A percentile compares a stretch with the other conserved stretches of the same genome.
These are phyloP conservation scores for Spatulosminthurus flaviceps DNA, from an alignment of 2,888 invertebrate genomes.

Conservation along the genomic window DNA sequence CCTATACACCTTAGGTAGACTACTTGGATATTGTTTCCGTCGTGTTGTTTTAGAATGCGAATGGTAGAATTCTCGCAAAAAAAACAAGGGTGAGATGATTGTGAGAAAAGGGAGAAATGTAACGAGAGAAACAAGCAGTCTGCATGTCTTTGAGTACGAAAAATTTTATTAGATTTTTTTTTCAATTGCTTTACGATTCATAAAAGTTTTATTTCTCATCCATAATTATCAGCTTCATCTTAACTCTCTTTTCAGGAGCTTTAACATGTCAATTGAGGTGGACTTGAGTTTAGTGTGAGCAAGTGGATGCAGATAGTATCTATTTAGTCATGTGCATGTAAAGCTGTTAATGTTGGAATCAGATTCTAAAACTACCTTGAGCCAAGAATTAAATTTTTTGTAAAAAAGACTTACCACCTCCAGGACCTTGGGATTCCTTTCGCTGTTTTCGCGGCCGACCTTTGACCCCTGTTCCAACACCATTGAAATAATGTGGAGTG, in stretches of 20 bases:
- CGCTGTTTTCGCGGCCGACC: slow-evolving; percentile 84
- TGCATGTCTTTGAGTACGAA: too few relatives aligned
- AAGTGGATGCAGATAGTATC: background rate
- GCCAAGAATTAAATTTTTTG: background rate
- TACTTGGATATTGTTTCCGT: too few relatives aligned
- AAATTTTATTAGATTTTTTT: background rate
- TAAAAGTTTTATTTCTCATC: slow-evolving; percentile 10
- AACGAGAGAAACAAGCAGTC: too few relatives aligned
- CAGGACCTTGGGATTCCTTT: slow-evolving; percentile 60
- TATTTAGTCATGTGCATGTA: too few relatives aligned
- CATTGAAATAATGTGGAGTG: slow-evolving; percentile 70
- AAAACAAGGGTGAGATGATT: too few relatives aligned
- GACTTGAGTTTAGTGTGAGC: background rate
- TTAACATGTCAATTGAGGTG: background rate
- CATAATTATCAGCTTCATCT: background rate
- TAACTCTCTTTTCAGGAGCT: background rate
- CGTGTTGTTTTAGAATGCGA: too few relatives aligned
- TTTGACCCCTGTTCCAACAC: slow-evolving; percentile 79
- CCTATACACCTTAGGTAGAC: too few relatives aligned
- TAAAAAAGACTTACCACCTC: slow-evolving; percentile 7
- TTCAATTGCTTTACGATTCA: background rate
- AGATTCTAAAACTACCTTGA: background rate
- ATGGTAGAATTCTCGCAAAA: too few relatives aligned
- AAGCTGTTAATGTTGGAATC: background rate
- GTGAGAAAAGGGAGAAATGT: too few relatives aligned